Percentiles rank a stretch among this genome's conserved stretches.
Evolutionary conservation across 2,797 vertebrate species (phyloP).

Genomic region (Synanceia verrucosa): DNA sequence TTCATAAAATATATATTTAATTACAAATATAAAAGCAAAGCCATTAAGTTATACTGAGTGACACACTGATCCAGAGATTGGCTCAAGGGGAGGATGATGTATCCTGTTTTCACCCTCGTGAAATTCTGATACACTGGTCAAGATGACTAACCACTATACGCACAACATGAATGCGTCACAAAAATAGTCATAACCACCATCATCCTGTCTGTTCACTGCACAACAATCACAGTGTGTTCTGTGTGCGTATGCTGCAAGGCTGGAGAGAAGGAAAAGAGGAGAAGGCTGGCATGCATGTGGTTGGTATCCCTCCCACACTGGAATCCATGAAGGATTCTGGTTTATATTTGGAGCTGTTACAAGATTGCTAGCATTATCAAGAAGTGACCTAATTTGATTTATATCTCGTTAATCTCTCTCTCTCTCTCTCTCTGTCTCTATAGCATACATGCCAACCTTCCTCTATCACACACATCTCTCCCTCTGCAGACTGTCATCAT

Average conservation of each 20-base stretch:
- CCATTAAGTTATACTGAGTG: conserved; percentile 18
- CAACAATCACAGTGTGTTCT: neutral
- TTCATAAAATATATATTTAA: neutral
- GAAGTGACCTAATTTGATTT: conserved; percentile 79
- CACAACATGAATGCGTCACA: conserved; percentile 5
- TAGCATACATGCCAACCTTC: conserved; percentile 33
- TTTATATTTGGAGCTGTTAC: conserved; percentile 70
- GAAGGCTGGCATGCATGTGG: conserved; percentile 39
- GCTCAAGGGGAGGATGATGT: conserved; percentile 22
- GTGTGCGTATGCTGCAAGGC: conserved; percentile 11
- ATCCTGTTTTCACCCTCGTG: conserved; percentile 7
- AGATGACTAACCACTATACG: conserved; percentile 7
- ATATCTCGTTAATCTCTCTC: conserved; percentile 74
- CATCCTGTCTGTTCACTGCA: neutral
- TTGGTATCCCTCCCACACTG: conserved; percentile 61
- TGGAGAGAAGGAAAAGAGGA: conserved; percentile 7
- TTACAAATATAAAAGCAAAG: conserved; percentile 7
- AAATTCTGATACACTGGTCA: conserved; percentile 11
- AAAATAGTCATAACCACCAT: neutral
- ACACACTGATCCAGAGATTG: conserved; percentile 5
- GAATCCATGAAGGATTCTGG: conserved; percentile 58
- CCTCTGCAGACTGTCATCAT: conserved; percentile 34
- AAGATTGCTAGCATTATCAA: conserved; percentile 70
- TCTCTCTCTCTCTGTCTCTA: conserved; percentile 14
- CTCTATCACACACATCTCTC: conserved; percentile 30